phyloP scores from a whole-genome alignment of 2,797 vertebrate species.

The Microtus obscurus region DNA sequence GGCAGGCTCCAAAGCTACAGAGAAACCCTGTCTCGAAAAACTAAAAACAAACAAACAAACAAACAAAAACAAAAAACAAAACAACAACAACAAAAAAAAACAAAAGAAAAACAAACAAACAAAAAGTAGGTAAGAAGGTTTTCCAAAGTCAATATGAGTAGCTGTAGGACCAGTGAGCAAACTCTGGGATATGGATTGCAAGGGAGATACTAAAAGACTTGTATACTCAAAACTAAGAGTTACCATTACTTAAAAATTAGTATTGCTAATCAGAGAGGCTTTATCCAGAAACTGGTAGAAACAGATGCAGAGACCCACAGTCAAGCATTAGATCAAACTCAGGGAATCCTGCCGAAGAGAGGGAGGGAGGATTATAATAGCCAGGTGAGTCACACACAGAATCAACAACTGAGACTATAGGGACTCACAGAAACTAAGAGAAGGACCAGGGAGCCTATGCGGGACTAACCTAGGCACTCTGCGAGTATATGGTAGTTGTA shows the following conservation, averaged over 20 bases:
- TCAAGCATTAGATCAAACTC: neutral
- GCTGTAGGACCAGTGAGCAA: no score
- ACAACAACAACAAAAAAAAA: neutral
- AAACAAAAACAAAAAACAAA: no score
- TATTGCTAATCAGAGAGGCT: neutral
- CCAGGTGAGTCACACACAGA: neutral
- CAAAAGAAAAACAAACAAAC: no score
- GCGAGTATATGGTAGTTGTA: neutral
- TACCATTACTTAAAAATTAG: neutral
- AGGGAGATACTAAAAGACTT: neutral
- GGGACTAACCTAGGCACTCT: neutral
- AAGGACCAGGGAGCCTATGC: neutral
- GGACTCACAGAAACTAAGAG: neutral
- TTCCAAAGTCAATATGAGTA: neutral
- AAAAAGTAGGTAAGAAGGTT: neutral
- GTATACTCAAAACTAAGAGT: neutral
- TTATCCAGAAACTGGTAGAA: neutral
- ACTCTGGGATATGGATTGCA: neutral
- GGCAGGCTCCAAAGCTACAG: no score
- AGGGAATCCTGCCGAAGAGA: neutral
- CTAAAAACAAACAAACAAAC: no score
- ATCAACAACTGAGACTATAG: neutral
- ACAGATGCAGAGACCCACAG: neutral
- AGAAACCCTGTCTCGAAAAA: no score
- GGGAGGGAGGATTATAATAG: neutral